Conservation (phyloP, 1,140 invertebrate genomes). For the Heterodera schachtii region DNA sequence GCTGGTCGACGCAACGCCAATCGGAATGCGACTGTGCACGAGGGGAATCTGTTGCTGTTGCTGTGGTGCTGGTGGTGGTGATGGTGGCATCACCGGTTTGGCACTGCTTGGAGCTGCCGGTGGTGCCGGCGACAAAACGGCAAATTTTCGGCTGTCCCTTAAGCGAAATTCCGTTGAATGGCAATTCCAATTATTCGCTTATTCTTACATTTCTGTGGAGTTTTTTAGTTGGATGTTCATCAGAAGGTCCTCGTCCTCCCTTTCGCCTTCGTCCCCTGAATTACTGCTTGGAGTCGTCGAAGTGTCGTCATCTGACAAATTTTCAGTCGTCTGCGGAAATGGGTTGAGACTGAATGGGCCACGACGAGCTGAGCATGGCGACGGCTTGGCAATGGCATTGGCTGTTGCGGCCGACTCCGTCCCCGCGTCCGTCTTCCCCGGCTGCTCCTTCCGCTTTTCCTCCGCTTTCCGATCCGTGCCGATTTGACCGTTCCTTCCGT, state of each 20-base stretch:
- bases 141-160: not conserved
- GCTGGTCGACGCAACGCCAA: slow-evolving; percentile 5
- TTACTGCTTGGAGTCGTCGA: not conserved
- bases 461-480: too few species aligned
- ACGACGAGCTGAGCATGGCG: not conserved
- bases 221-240: not conserved
- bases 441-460: too few species aligned
- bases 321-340: not conserved
- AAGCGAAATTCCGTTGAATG: not conserved
- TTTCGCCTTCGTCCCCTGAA: not conserved
- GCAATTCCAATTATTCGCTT: not conserved
- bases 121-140: not conserved
- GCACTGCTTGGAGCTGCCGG: not conserved
- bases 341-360: not conserved
- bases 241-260: not conserved
- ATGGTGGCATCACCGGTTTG: not conserved
- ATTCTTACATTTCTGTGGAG: not conserved
- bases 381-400: not conserved
- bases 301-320: not conserved
- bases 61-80: too few species aligned
- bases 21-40: slow-evolving; percentile 1
- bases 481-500: too few species aligned
- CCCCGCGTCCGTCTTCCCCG: not conserved
- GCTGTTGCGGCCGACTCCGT: not conserved
- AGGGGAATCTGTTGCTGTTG: not conserved